Conservation (phyloP, 2,888 invertebrate genomes). For the Agrenia bidenticulata region DNA sequence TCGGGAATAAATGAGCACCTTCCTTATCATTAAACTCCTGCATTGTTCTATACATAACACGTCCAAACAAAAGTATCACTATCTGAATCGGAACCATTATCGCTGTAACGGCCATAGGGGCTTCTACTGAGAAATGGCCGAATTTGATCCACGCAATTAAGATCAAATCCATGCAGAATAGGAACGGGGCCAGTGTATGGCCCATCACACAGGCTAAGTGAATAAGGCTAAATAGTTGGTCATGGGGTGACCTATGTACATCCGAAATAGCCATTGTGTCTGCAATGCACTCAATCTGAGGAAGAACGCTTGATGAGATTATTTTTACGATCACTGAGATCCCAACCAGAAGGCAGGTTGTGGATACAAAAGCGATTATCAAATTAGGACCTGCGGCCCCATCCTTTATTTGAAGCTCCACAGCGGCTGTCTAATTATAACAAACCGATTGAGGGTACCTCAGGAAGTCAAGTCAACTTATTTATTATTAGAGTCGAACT, state of each 20-base stretch:
- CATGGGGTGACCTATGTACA: slow-evolving; percentile 32
- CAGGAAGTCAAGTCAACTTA: not conserved
- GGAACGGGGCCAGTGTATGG: slow-evolving; percentile 27
- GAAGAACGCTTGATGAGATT: slow-evolving; percentile 30
- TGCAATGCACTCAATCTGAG: slow-evolving; percentile 31
- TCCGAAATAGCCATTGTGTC: slow-evolving; percentile 22
- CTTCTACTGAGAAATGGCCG: slow-evolving; percentile 23
- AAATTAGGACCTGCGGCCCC: slow-evolving; percentile 20
- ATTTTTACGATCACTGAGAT: slow-evolving; percentile 35
- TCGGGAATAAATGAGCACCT: slow-evolving; percentile 14
- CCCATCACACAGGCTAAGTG: slow-evolving; percentile 32
- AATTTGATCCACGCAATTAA: slow-evolving; percentile 43
- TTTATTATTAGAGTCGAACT: too few relatives aligned
- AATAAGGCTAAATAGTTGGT: slow-evolving; percentile 34
- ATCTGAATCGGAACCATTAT: slow-evolving; percentile 32
- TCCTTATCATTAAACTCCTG: not conserved
- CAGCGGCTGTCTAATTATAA: slow-evolving; percentile 30
- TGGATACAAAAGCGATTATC: slow-evolving; percentile 31
- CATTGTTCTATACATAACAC: not conserved
- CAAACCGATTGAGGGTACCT: not conserved
- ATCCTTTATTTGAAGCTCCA: slow-evolving; percentile 33
- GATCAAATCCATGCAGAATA: slow-evolving; percentile 41
- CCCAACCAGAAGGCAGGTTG: slow-evolving; percentile 34
- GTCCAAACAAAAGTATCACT: slow-evolving; percentile 26
- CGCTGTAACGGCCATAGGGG: slow-evolving; percentile 33